These are phyloP conservation scores for Strix occidentalis DNA, from an alignment of 2,797 vertebrate species.

Conservation along the genomic window DNA sequence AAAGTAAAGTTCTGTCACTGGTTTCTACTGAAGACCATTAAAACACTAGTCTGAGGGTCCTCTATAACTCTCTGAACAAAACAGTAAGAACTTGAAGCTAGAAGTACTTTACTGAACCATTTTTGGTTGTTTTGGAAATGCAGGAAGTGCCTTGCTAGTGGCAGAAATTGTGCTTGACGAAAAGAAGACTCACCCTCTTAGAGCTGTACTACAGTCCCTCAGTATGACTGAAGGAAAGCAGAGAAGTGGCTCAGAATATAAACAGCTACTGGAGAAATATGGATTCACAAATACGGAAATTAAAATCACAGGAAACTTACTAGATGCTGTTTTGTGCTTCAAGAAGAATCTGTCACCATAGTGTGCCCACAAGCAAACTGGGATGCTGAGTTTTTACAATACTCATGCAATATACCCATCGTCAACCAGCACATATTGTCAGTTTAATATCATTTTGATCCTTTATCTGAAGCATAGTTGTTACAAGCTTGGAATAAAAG, in stretches of 20 bases:
- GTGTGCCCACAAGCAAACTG: not conserved
- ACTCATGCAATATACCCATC: not conserved
- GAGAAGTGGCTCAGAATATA: slow-evolving; percentile 83
- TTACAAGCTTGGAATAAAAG: not conserved
- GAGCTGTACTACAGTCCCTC: slow-evolving; percentile 86
- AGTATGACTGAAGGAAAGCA: slow-evolving; percentile 87
- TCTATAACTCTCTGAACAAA: not conserved
- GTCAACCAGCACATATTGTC: not conserved
- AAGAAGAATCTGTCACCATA: slow-evolving; percentile 57
- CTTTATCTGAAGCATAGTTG: not conserved
- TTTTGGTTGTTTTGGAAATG: slow-evolving; percentile 51
- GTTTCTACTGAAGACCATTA: not conserved
- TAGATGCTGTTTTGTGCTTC: slow-evolving; percentile 84
- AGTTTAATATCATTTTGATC: not conserved
- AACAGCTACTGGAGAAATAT: slow-evolving; percentile 79
- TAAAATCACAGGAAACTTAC: slow-evolving; percentile 79
- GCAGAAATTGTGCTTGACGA: slow-evolving; percentile 88
- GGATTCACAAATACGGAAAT: slow-evolving; percentile 76
- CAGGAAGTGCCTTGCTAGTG: slow-evolving; percentile 85
- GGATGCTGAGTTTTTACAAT: not conserved
- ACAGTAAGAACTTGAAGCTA: not conserved
- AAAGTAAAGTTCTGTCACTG: not conserved
- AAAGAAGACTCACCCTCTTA: slow-evolving; percentile 72
- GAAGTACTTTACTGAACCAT: not conserved
- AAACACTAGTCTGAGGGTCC: not conserved